Base-by-base conservation (phyloP, 2,113 vertebrate species). In the Spermophilus dauricus region DNA sequence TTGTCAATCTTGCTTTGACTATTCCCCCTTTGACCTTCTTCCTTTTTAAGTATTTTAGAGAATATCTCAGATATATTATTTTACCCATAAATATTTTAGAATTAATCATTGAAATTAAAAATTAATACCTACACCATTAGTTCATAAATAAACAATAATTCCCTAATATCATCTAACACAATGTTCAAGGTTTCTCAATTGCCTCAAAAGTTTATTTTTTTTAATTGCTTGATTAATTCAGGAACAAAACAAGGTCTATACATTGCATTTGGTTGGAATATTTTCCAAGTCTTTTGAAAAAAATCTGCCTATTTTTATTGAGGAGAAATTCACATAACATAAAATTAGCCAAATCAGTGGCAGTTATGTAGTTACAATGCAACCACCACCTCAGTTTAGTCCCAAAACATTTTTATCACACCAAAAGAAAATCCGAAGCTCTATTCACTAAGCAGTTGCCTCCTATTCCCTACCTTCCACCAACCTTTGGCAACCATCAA, bases 1-100 rank as follows among this genome's bases (percentile, higher is more conserved):
- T 92, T 93, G 72, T 63, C 65, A 87, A 83, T 88, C 69, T 94
- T 91, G 17, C 93, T 93, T 96, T 42, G 92, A 86, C 30, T 86
- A 45, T 82, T 48, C 24, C 22, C 11, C 11, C 26, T 95, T 45
- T 94, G 72, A 88, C 48, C 4, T 37, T 20, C 61, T 69, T 61
- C 75, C 45, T 89, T 72, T 5, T 24, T 70, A 10, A 86, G 10
- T 91, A 87, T 88, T 93, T 95, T 91, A 87, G 95, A 87, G 17
- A 30, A 91, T 4, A 91, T 28, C 17, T 7, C 18, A 84, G 86
- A 70, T 26, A 39, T 69, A 72, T 72, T 45, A 84, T 84, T 77
- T 95, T 16, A 94, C 18, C 58, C 65, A 73, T 56, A 76, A 94
- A 56, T 45, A 82, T 9, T 93, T 93, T 20, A 95, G 67, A 77